Percentiles rank a stretch among this genome's conserved stretches.
Evolutionary conservation across 2,888 invertebrate species (phyloP).

Genomic region (Spodoptera exigua): DNA sequence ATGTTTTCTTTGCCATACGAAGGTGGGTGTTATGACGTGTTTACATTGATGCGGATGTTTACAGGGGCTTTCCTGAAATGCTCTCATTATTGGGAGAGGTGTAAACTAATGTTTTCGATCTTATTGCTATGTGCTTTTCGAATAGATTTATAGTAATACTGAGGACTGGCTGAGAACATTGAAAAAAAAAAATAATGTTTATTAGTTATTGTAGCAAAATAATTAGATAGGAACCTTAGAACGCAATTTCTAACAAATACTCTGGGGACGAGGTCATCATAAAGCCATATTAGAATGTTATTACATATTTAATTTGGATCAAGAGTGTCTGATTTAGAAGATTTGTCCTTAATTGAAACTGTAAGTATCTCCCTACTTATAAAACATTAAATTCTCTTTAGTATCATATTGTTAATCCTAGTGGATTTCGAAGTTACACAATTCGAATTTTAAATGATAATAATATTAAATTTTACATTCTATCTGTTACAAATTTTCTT

Average conservation of each 20-base stretch:
- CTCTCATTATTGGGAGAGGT: neutral
- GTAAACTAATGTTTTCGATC: neutral
- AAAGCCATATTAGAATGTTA: too few relatives aligned
- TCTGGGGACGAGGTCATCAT: too few relatives aligned
- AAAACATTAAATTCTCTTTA: neutral
- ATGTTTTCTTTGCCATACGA: slow-evolving; percentile 31
- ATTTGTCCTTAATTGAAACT: too few relatives aligned
- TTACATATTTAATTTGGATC: too few relatives aligned
- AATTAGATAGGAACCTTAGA: too few relatives aligned
- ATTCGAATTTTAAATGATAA: neutral
- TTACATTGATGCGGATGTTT: slow-evolving; percentile 14
- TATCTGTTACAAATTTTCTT: slow-evolving; percentile 22
- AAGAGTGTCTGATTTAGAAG: too few relatives aligned
- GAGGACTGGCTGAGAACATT: too few relatives aligned
- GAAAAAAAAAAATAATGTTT: too few relatives aligned
- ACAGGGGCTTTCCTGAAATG: slow-evolving; percentile 1
- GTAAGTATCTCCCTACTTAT: too few relatives aligned
- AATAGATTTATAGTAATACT: neutral
- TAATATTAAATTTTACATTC: slow-evolving; percentile 26
- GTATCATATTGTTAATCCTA: neutral
- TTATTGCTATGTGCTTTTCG: neutral
- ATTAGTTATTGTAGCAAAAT: too few relatives aligned
- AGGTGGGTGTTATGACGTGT: slow-evolving; percentile 24
- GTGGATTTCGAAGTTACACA: neutral
- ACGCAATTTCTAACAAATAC: too few relatives aligned